Evolutionary conservation across 2,888 invertebrate species (phyloP), one percentile per base, ranked within the genome.

Genomic region (Megaustenia siamemsis): DNA sequence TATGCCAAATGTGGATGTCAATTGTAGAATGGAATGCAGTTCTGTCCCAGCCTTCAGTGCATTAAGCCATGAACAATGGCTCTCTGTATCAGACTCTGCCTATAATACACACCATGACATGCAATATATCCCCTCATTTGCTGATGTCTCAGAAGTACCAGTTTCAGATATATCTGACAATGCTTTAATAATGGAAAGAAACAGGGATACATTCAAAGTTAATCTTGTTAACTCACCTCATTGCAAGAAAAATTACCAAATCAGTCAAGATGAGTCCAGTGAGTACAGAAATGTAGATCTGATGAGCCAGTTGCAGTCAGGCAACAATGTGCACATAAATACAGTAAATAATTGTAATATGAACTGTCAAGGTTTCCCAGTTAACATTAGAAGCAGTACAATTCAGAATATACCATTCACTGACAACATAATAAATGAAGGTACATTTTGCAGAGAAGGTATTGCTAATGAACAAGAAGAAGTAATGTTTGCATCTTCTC

Each of bases 161-260:
- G 18, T 15, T 28, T 8, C 45, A 32, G 32, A 49, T 18, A 4
- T 73, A 24, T 32, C 49, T n/a, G 28, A 73, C 71, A 43, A 43
- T 43, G 43, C n/a, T 43, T 71, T 45, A 12, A 43, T 10, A 28
- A n/a, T 43, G 12, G 43, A 40, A 5, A 73, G 49, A 73, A 15
- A 73, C 10, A 32, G 28, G 49, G 8, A 49, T 21, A 49, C 73
- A 4, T 73, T 73, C 45, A 18, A 73, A 49, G 73, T 73, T 15
- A 73, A 35, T 49, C 49, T 73, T 10, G 32, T 73, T 2, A 73
- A 49, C 73, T 73, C 73, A 0, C 73, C 73, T 49, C n/a, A n/a
- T 15, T 21, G 32, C 21, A 6, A 18, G 6, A 28, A 73, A 73
- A 32, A 32, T 12, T 3, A n/a, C 8, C 1, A 15, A 3, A 49